These are phyloP conservation scores for Agelaius phoeniceus DNA, from an alignment of 2,113 vertebrate species.

Conservation along the genomic window DNA sequence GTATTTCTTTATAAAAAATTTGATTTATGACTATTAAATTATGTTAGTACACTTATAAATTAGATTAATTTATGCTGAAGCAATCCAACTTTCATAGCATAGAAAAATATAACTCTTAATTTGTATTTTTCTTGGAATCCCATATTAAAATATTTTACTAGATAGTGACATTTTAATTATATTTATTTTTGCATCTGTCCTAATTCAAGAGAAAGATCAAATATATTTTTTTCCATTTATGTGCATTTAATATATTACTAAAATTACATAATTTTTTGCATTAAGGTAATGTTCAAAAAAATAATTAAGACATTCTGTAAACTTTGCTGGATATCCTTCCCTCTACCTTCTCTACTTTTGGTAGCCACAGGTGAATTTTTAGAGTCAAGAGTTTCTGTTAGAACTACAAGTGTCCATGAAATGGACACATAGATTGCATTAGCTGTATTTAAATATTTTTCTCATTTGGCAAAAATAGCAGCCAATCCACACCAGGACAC, in stretches of 20 bases:
- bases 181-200: not conserved
- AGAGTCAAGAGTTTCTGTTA: rapidly evolving
- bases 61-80: not conserved
- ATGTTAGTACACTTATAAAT: not conserved
- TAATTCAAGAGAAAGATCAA: not conserved
- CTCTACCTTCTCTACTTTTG: not conserved
- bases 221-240: not conserved
- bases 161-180: not conserved
- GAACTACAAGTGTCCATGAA: not conserved
- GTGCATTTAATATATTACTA: not conserved
- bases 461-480: not conserved
- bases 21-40: rapidly evolving
- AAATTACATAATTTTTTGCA: not conserved
- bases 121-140: not conserved
- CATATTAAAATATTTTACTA: not conserved
- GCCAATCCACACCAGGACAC: not conserved
- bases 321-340: not conserved
- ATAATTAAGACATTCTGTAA: not conserved
- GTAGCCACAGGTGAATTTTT: not conserved
- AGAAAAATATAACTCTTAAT: not conserved
- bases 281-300: not conserved
- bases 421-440: not conserved
- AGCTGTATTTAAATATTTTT: not conserved
- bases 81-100: not conserved
- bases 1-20: not conserved